Evolutionary conservation across 2,797 vertebrate species (phyloP).

Genomic region (Pteropus rufus): DNA sequence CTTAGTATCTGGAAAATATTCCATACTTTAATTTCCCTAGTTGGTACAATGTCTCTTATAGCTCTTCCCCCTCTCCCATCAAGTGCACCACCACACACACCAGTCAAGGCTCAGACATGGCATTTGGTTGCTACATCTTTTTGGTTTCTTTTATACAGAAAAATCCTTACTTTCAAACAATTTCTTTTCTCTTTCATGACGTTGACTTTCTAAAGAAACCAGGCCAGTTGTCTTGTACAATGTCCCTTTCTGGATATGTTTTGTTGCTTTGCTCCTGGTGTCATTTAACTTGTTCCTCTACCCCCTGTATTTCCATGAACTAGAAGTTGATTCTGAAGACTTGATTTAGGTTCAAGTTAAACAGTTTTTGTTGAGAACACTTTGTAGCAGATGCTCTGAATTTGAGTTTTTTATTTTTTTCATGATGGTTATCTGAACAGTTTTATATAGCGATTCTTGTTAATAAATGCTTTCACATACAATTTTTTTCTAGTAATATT

Average conservation of each 20-base stretch:
- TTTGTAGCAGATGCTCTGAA: neutral
- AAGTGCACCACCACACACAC: neutral
- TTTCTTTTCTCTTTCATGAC: neutral
- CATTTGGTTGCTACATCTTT: neutral
- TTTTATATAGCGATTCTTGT: conserved; percentile 10
- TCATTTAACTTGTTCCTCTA: neutral
- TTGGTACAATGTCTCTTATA: neutral
- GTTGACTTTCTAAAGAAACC: neutral
- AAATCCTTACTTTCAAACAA: neutral
- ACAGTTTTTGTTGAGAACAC: neutral
- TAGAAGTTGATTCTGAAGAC: neutral
- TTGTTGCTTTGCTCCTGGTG: neutral
- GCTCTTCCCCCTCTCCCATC: too few species aligned
- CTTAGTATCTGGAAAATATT: neutral
- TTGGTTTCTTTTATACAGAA: neutral
- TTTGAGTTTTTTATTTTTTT: neutral
- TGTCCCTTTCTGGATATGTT: neutral
- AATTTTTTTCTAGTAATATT: neutral
- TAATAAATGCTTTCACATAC: neutral
- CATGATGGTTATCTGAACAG: neutral
- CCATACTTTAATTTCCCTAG: neutral
- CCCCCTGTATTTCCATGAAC: neutral
- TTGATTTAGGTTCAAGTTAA: neutral
- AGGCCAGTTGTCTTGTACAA: neutral
- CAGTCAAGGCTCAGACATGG: neutral